Conservation (phyloP, 1,140 invertebrate species). For the Chrysomallon squamiferum region DNA sequence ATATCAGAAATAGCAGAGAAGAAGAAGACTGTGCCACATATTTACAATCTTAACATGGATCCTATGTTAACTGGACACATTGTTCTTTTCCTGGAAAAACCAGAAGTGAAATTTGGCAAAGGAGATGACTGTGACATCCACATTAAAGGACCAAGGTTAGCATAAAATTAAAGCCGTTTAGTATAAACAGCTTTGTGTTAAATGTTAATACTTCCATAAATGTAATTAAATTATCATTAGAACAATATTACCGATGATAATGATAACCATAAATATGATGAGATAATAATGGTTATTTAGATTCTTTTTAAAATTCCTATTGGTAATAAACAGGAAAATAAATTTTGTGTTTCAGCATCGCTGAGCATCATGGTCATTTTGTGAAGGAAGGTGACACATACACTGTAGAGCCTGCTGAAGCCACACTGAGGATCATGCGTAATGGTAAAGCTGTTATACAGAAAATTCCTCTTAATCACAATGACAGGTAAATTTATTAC, state of each 20-base stretch:
- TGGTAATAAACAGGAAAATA: constrained; percentile 1
- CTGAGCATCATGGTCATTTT: constrained; percentile 68
- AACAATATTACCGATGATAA: too few species aligned
- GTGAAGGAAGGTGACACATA: constrained; percentile 57
- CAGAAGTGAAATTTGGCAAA: constrained; percentile 66
- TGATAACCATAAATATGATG: too few species aligned
- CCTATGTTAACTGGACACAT: constrained; percentile 69
- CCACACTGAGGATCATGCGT: constrained; percentile 66
- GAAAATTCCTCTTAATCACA: constrained; percentile 66
- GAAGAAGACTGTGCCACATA: constrained; percentile 66
- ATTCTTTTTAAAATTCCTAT: too few species aligned
- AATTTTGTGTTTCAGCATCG: constrained; percentile 62
- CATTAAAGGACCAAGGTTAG: constrained; percentile 68
- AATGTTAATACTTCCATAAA: neutral
- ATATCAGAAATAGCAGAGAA: constrained; percentile 57
- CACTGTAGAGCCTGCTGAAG: constrained; percentile 63
- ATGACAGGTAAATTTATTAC: constrained; percentile 67
- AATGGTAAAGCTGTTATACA: constrained; percentile 66
- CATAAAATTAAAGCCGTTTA: neutral
- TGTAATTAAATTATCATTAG: too few species aligned
- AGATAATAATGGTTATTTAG: too few species aligned
- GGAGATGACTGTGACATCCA: constrained; percentile 64
- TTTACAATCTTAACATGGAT: constrained; percentile 72
- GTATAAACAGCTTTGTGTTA: neutral
- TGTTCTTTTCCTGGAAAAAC: constrained; percentile 66